Conservation (phyloP, 2,113 vertebrate genomes). For the Columbina picui region DNA sequence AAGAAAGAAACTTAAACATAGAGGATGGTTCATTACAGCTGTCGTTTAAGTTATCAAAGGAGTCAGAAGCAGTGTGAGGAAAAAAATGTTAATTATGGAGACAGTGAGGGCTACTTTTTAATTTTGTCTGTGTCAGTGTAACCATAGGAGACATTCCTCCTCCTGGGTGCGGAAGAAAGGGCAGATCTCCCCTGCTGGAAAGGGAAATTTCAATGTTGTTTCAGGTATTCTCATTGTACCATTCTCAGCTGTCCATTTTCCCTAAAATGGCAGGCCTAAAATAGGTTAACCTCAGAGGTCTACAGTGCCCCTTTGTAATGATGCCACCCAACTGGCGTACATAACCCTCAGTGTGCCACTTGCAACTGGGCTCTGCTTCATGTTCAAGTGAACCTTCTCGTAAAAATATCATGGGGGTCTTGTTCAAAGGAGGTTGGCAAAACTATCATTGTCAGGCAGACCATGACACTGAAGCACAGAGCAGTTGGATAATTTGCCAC, state of each 20-base stretch:
- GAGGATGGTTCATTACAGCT: neutral
- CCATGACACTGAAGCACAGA: neutral
- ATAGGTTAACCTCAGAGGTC: neutral
- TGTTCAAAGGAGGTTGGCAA: neutral
- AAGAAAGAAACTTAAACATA: neutral
- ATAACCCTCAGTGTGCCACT: neutral
- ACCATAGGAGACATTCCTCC: neutral
- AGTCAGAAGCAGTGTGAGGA: slow-evolving; percentile 10
- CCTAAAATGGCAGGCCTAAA: neutral
- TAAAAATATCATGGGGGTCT: neutral
- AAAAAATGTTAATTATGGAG: slow-evolving; percentile 43
- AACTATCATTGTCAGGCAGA: fast-evolving
- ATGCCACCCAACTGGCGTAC: fast-evolving
- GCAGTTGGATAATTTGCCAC: neutral
- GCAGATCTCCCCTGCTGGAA: neutral
- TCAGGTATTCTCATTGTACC: fast-evolving
- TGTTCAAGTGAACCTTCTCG: neutral
- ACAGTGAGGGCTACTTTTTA: slow-evolving; percentile 20
- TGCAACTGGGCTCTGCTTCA: neutral
- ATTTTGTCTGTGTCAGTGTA: neutral
- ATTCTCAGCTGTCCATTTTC: fast-evolving
- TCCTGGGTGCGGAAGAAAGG: neutral
- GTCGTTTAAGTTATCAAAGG: slow-evolving; percentile 1
- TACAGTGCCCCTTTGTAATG: neutral
- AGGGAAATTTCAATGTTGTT: fast-evolving